Conservation (phyloP, 2,888 invertebrate species). For the Polia nebulosa region DNA sequence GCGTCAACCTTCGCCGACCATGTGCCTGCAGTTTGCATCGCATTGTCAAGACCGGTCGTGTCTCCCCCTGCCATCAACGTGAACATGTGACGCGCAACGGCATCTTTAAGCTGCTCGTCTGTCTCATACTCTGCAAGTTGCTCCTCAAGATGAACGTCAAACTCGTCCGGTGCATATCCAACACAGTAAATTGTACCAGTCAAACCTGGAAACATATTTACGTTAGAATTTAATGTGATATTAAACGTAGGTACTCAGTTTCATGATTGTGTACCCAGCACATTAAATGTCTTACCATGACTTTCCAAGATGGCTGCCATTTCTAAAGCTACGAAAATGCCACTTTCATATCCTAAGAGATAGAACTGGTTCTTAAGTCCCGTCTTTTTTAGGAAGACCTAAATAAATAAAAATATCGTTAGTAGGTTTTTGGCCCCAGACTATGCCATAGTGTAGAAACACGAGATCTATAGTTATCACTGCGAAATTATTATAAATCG, state of each 20-base stretch:
- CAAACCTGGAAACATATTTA: conserved; percentile 64
- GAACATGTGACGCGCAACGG: conserved; percentile 75
- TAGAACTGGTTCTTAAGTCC: conserved; percentile 71
- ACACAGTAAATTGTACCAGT: conserved; percentile 79
- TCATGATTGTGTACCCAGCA: background rate
- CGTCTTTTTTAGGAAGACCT: conserved; percentile 70
- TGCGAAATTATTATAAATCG: no score
- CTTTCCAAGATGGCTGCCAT: conserved; percentile 77
- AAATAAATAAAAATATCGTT: background rate
- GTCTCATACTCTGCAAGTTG: conserved; percentile 66
- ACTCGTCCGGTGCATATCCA: conserved; percentile 75
- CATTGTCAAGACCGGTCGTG: conserved; percentile 51
- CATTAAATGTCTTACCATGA: conserved; percentile 67
- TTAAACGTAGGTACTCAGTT: no score
- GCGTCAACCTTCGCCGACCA: conserved; percentile 70
- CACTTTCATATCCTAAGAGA: conserved; percentile 78
- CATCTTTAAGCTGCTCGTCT: conserved; percentile 73
- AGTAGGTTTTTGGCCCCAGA: background rate
- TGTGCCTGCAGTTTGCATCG: conserved; percentile 43
- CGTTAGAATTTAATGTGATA: background rate
- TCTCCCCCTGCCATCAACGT: conserved; percentile 66
- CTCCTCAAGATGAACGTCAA: conserved; percentile 65
- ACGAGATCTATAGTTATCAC: background rate
- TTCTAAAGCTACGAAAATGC: conserved; percentile 76
- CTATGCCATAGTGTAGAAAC: no score